Evolutionary conservation across 2,113 vertebrate genomes (phyloP).

Genomic region (Campylomormyrus numenius): DNA sequence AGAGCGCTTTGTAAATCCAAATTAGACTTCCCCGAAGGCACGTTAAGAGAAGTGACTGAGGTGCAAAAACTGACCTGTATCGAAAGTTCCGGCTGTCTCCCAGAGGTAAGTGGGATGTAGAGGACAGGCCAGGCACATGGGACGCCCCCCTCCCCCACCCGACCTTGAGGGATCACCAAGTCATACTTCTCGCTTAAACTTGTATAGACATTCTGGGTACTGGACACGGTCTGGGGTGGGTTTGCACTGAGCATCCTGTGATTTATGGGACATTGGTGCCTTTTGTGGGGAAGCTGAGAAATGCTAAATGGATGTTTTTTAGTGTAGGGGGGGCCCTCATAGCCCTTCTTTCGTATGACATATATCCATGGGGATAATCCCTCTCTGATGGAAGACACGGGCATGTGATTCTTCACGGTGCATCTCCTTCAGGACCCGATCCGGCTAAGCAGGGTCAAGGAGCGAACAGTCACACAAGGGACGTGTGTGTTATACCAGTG

Average conservation of each 20-base stretch:
- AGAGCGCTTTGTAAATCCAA: background rate
- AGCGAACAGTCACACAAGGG: background rate
- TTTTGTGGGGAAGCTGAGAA: background rate
- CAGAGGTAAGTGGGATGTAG: background rate
- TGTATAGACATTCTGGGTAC: background rate
- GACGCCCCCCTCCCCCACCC: background rate
- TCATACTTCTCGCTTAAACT: background rate
- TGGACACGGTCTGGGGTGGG: background rate
- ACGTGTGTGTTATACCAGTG: background rate
- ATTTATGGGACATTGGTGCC: slow-evolving; percentile 8
- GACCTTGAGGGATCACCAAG: background rate
- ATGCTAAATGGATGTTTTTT: background rate
- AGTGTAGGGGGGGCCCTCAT: background rate
- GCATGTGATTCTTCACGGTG: background rate
- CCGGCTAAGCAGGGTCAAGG: background rate
- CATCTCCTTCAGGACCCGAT: background rate
- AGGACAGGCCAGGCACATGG: background rate
- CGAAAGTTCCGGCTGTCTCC: background rate
- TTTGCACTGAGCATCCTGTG: background rate
- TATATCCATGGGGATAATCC: background rate
- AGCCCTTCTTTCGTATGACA: background rate
- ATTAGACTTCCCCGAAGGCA: background rate
- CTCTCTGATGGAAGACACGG: background rate
- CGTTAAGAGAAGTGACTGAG: background rate
- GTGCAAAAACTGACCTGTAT: background rate